Conservation (phyloP, 2,113 vertebrate genomes). For the Oreochromis spilurus region DNA sequence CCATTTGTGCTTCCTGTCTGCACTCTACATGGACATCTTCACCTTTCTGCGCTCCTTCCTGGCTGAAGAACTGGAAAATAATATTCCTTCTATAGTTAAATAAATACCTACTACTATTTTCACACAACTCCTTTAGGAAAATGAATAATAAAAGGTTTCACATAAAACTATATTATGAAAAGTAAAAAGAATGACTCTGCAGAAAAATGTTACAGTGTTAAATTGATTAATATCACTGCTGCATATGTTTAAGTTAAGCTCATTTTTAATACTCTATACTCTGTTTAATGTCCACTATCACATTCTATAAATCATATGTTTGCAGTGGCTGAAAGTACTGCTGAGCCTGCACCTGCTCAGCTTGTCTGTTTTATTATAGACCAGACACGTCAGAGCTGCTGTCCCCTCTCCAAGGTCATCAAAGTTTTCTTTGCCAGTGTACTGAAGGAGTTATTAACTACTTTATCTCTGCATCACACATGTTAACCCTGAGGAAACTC, state of each 20-base stretch:
- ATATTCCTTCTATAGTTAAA: background rate
- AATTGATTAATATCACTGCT: background rate
- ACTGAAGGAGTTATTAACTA: background rate
- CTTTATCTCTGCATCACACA: background rate
- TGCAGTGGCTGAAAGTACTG: background rate
- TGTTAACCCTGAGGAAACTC: background rate
- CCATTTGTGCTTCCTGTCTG: background rate
- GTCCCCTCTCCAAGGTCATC: background rate
- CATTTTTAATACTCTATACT: background rate
- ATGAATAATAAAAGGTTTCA: background rate
- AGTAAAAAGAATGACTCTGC: background rate
- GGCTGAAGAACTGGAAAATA: background rate
- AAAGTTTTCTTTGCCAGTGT: background rate
- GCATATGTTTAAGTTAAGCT: background rate
- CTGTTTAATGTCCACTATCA: background rate
- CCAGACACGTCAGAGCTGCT: accelerated
- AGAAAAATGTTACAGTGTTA: background rate
- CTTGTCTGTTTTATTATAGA: background rate
- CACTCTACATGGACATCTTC: background rate
- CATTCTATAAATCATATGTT: background rate
- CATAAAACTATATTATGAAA: background rate
- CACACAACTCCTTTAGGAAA: background rate
- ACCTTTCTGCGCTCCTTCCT: background rate
- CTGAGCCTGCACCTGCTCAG: background rate
- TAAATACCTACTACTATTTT: background rate